phyloP scores from a whole-genome alignment of 2,797 vertebrate genomes.

The Lepilemur ruficaudatus region DNA sequence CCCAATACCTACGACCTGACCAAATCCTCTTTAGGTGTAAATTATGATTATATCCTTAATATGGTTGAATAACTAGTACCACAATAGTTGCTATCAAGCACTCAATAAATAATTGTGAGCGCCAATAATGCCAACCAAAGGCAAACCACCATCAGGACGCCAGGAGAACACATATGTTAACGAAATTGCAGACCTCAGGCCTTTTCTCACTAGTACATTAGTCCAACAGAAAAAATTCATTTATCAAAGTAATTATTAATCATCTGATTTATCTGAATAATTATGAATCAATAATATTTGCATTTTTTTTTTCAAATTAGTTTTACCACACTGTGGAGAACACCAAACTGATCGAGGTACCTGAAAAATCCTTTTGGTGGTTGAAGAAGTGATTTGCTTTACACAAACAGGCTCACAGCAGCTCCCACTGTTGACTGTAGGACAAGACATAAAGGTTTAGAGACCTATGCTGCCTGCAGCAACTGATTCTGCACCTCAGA shows the following conservation, averaged over 20 bases:
- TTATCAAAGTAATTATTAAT: not conserved
- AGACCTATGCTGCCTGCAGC: not conserved
- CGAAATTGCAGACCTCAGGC: not conserved
- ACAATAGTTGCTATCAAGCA: not conserved
- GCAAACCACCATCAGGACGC: not conserved
- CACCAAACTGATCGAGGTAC: not conserved
- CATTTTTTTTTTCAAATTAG: not conserved
- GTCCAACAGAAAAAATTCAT: not conserved
- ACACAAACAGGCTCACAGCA: not conserved
- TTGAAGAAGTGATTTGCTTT: not conserved
- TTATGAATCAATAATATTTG: no score
- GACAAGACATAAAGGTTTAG: not conserved
- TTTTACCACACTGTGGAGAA: not conserved
- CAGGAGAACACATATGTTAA: not conserved
- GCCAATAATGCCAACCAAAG: not conserved
- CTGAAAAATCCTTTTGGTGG: not conserved
- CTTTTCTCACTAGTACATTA: not conserved
- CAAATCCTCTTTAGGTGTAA: not conserved
- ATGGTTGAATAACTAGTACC: not conserved
- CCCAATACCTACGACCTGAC: not conserved
- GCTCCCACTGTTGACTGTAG: rapidly evolving
- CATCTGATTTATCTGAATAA: not conserved
- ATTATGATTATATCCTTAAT: not conserved
- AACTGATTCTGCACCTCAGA: not conserved
- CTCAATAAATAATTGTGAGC: not conserved